Percentiles rank a stretch among this genome's conserved stretches.
These are phyloP conservation scores for Eurypyga helias DNA, from an alignment of 2,113 vertebrate genomes.

Conservation along the genomic window DNA sequence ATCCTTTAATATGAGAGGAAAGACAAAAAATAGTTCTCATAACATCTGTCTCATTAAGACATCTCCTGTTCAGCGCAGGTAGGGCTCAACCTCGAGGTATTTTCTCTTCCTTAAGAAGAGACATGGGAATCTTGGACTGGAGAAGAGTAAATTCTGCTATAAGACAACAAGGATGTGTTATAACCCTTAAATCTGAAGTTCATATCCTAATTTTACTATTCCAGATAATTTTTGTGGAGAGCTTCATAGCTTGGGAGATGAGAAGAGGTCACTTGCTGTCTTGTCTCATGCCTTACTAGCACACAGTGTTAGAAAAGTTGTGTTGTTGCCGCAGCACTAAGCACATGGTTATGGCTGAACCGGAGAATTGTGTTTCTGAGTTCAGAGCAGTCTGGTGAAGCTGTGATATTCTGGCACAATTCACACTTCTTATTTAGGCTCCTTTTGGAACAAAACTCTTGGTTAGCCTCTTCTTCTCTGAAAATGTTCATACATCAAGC, in stretches of 20 bases:
- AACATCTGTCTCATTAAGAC: not conserved
- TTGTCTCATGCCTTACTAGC: not conserved
- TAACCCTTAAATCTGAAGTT: not conserved
- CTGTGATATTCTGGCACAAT: not conserved
- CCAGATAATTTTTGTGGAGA: not conserved
- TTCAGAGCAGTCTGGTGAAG: not conserved
- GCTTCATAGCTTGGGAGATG: not conserved
- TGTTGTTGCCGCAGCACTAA: not conserved
- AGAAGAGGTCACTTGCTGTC: not conserved
- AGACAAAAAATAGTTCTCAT: not conserved
- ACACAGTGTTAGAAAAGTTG: not conserved
- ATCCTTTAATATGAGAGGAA: not conserved
- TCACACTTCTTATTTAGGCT: not conserved
- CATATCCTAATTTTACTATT: not conserved
- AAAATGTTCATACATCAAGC: not conserved
- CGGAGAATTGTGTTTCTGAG: not conserved
- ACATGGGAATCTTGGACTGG: not conserved
- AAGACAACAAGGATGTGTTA: not conserved
- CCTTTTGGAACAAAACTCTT: not conserved
- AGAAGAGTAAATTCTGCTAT: not conserved
- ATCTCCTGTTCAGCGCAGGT: not conserved
- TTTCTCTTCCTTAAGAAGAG: not conserved
- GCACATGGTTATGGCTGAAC: not conserved
- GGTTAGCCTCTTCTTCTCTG: not conserved
- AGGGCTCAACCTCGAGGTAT: not conserved